phyloP scores from a whole-genome alignment of 2,888 invertebrate genomes.

The Cynaeus angustus region DNA sequence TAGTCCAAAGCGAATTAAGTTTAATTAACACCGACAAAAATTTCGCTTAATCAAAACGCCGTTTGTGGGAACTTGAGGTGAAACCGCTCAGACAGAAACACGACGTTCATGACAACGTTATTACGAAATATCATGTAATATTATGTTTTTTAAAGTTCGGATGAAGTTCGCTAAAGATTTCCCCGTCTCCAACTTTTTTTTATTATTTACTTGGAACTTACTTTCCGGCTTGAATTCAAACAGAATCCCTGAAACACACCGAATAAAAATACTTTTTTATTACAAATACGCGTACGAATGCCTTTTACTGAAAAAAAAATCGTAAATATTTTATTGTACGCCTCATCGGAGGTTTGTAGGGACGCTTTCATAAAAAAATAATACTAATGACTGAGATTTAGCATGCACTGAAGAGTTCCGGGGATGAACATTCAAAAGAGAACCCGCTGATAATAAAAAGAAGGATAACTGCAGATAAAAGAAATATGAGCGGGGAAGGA shows the following conservation, averaged over 20 bases:
- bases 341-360: no score
- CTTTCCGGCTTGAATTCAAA: constrained; percentile 16
- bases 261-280: no score
- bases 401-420: no score
- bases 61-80: not conserved
- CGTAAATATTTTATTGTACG: no score
- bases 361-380: no score
- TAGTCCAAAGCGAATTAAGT: not conserved
- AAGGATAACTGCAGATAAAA: no score
- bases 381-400: no score
- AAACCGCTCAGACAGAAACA: not conserved
- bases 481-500: no score
- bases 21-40: constrained; percentile 25
- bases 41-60: constrained; percentile 4
- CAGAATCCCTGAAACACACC: constrained; percentile 16
- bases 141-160: constrained; percentile 15
- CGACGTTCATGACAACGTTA: constrained; percentile 7
- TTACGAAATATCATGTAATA: constrained; percentile 17
- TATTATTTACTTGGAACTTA: constrained; percentile 29
- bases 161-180: constrained; percentile 17
- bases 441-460: no score
- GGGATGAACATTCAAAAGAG: no score
- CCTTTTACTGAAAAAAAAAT: not conserved
- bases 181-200: constrained; percentile 2
- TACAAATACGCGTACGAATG: constrained; percentile 6